Evolutionary conservation across 1,140 invertebrate species (phyloP), one percentile per base, ranked within the genome.

Genomic region (Drosophila lini): DNA sequence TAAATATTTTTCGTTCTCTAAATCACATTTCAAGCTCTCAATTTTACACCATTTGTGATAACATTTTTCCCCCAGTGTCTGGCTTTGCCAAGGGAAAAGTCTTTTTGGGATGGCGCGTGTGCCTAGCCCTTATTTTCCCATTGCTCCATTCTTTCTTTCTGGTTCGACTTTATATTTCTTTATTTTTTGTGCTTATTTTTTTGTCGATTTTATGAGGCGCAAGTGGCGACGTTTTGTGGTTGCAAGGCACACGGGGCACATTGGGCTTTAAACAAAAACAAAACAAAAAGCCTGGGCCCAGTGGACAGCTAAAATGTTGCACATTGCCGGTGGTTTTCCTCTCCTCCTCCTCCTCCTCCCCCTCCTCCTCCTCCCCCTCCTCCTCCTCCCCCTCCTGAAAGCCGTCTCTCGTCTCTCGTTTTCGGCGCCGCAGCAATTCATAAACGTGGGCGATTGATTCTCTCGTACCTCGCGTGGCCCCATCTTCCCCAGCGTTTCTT

Each of bases 391-490:
- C 0, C 25, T 5, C 25, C 5, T 28, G 25, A 28, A 28, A 28
- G 25, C 9, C 31, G 31, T 32, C 31, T 32, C 31, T 32, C 62
- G 31, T 41, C 47, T 15, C 32, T 44, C 75, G 73, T 81, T 80
- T 76, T 75, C 89, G 83, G 89, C 89, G 90, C 80, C 82, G 85
- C 81, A 90, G 90, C 84, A 89, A 90, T 91, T 85, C 79, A 91
- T 89, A 90, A 89, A 91, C 89, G 89, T 91, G 89, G 89, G 89
- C 89, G 89, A 91, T 91, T 91, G 89, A 91, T 91, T 88, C 88
- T 88, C 32, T 32, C 32, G 32, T 83, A 78, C 81, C 81, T 85
- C 83, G 77, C 83, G 77, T 82, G 74, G 82, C 82, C 80, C 41
- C 80, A 81, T 86, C 74, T 68, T 64, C 55, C 47, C 67, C 73